phyloP scores from a whole-genome alignment of 2,888 invertebrate genomes.

The Coecobrya sp. region DNA sequence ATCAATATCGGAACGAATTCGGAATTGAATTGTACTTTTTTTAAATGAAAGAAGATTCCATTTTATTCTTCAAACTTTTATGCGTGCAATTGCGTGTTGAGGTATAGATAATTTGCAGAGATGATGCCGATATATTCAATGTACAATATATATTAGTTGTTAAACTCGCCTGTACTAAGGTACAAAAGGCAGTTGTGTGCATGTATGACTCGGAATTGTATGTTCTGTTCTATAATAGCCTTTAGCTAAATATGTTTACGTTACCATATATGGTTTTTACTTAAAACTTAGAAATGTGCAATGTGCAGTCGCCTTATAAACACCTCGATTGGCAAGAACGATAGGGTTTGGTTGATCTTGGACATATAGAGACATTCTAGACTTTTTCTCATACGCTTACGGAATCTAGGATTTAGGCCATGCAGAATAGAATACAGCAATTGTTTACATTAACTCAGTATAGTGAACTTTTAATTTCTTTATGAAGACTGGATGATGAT shows the following conservation, averaged over 20 bases:
- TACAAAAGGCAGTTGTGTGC: no score
- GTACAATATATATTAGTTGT: no score
- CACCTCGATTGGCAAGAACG: neutral
- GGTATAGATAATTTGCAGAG: neutral
- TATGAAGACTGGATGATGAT: conserved; percentile 30
- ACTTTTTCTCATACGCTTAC: neutral
- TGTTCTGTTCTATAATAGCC: no score
- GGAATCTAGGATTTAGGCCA: conserved; percentile 28
- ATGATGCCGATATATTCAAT: neutral
- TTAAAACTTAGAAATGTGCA: neutral
- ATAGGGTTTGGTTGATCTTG: conserved; percentile 7
- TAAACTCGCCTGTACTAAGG: neutral
- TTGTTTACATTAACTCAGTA: neutral
- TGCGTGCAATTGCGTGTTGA: neutral
- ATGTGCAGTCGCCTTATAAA: neutral
- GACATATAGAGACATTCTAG: conserved; percentile 2
- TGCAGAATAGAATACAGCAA: neutral
- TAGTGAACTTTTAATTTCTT: conserved; percentile 15
- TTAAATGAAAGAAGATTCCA: neutral
- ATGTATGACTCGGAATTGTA: no score
- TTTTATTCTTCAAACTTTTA: conserved; percentile 23
- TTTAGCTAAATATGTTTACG: neutral
- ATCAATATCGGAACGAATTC: conserved; percentile 39
- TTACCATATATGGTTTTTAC: conserved; percentile 38
- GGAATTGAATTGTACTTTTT: neutral